Evolutionary conservation across 1,140 invertebrate genomes (phyloP), one percentile per base, ranked within the genome.

Genomic region (Saccostrea echinata): DNA sequence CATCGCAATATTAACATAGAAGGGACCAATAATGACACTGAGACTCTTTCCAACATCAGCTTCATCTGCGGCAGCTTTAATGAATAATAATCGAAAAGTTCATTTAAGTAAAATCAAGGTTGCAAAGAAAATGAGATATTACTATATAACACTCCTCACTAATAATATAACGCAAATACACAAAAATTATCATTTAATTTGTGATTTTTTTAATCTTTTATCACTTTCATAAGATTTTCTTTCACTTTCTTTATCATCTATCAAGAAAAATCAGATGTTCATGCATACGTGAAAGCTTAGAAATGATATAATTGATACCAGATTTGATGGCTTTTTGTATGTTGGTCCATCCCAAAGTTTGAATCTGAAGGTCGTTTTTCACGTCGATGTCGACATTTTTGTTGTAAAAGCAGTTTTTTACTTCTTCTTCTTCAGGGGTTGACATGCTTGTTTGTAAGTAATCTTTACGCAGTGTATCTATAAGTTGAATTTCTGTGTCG

Each of bases 1-100:
- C 92, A 94, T 93, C 21, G 93, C 93, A 24, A 94, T 82, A 76
- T 93, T 94, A n/a, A 90, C 91, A 82, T 94, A 94, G 57, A 92
- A 94, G 12, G 93, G 93, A 43, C 93, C 93, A 55, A 94, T 92
- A 3, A 94, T 91, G 0, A 93, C 88, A 30, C 88, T 91, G 0
- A 91, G 86, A 13, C 57, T 51, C 33, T 57, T 21, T 13, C 61
- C 27, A 13, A 35, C 13, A 4, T 84, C 8, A 30, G 55, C 13
- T 16, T 43, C 1, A 43, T 43, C 9, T 43, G 1, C 43, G 9
- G 30, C 27, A 35, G 84, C 57, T 51, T 30, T 13, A 52, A 71
- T n/a, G 13, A 61, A 55, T 18, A 71, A 61, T 43, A 64, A 9
- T 12, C 0, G 13, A 2, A 18, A 27, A 61, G 43, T 43, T 3